Base-by-base conservation (phyloP, 2,888 invertebrate species). In the Agonopterix heracliana region DNA sequence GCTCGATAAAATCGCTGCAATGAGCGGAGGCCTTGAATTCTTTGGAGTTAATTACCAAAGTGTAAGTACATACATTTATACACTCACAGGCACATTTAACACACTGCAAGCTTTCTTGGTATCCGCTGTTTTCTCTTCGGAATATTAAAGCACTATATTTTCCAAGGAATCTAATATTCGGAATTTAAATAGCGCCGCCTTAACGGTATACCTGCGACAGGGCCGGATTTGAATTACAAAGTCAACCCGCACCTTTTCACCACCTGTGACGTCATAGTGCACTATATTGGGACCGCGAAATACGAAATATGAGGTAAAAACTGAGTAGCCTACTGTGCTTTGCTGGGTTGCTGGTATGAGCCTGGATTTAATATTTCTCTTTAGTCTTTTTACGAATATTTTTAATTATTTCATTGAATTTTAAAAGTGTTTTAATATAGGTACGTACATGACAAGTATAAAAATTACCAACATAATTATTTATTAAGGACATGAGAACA, bases 181-280 rank as follows among this genome's bases (percentile, higher is more conserved):
- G 63, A 67, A 81, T 82, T 82, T 81, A 82, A 83, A 84, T 83
- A 81, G 64, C 55, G 49, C 72, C 71, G 68, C 75, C 68, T 78
- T 77, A 78, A 75, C 72, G 69, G 68, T 61, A 54, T 59, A 56
- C 60, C 66, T 48, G 61, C 54, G 58, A 57, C 66, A 59, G 60
- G 58, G 62, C 55, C 60, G 73, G 69, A 85, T 85, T 85, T 84
- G 84, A 84, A 84, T 85, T 81, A 80, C 84, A 85, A 85, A 85
- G 78, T 80, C 71, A 61, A 66, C 74, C 64, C 66, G 63, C 63
- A 68, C 71, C 76, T 77, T 77, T 77, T 73, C 72, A 55, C 64
- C 70, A 72, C 66, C 69, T 68, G 67, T 71, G 74, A 74, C 70
- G 74, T 63, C 17, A 36, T 36, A 9, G 44, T 12, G 13, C 13